These are phyloP conservation scores for Heliconius erato DNA, from an alignment of 2,888 invertebrate genomes.

Conservation along the genomic window DNA sequence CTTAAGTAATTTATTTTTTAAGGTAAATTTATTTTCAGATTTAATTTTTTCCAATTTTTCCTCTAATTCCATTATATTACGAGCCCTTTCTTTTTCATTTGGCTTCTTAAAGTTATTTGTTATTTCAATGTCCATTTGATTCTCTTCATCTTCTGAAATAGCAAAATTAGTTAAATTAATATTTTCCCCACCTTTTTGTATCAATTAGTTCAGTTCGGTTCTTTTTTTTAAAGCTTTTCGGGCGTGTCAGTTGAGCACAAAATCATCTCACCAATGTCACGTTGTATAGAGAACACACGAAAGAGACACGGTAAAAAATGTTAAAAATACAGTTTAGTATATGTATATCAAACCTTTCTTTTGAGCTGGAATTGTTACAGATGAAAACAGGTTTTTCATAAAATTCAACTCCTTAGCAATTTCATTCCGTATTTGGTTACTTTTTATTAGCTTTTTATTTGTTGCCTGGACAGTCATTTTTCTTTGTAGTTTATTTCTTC, in stretches of 20 bases:
- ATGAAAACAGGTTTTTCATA: slow-evolving; percentile 86
- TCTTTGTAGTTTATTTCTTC: background rate
- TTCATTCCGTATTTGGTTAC: slow-evolving; percentile 72
- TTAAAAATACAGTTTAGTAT: background rate
- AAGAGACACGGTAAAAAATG: background rate
- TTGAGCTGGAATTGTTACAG: slow-evolving; percentile 82
- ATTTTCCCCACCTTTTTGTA: background rate
- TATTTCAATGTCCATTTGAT: slow-evolving; percentile 73
- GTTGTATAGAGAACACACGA: background rate
- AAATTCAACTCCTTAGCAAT: slow-evolving; percentile 85
- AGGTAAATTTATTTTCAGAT: slow-evolving; percentile 86
- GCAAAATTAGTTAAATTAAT: background rate
- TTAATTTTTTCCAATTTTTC: slow-evolving; percentile 87
- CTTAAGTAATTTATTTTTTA: slow-evolving; percentile 88
- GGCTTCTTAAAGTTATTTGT: slow-evolving; percentile 62
- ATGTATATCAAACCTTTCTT: slow-evolving; percentile 69
- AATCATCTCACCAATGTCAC: too few species aligned
- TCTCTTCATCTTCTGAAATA: slow-evolving; percentile 73
- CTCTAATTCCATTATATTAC: slow-evolving; percentile 88
- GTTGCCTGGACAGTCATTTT: slow-evolving; percentile 49
- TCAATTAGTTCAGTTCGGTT: background rate
- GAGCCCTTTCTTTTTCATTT: slow-evolving; percentile 80
- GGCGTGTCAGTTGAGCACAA: too few species aligned
- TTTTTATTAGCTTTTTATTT: slow-evolving; percentile 54
- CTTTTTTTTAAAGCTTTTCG: too few species aligned